These are phyloP conservation scores for Acronicta leporina DNA, from an alignment of 2,888 invertebrate species.

Conservation along the genomic window DNA sequence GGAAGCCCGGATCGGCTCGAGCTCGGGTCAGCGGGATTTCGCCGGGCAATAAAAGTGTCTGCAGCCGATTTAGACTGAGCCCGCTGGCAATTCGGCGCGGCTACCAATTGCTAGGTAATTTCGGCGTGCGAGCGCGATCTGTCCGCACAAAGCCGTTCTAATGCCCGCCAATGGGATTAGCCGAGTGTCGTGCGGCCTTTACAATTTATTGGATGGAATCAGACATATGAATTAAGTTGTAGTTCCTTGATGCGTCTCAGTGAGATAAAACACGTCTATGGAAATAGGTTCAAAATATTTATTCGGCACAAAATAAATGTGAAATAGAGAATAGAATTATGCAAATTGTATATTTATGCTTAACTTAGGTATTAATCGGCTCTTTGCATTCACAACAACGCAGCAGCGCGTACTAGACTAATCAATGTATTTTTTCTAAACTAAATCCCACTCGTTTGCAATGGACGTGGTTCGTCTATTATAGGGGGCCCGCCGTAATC, in stretches of 20 bases:
- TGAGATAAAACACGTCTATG: constrained; percentile 19
- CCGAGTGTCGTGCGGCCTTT: constrained; percentile 82
- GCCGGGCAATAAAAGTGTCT: constrained; percentile 89
- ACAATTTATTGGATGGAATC: constrained; percentile 85
- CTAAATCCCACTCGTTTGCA: constrained; percentile 79
- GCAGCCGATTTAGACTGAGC: constrained; percentile 89
- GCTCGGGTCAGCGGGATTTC: constrained; percentile 87
- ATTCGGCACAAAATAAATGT: constrained; percentile 30
- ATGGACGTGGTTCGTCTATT: constrained; percentile 77
- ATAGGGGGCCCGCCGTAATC: constrained; percentile 83
- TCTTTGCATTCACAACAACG: constrained; percentile 34
- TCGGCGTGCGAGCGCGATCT: constrained; percentile 86
- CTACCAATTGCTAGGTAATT: constrained; percentile 89
- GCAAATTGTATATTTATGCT: background rate
- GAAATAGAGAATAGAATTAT: constrained; percentile 11
- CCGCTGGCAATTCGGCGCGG: constrained; percentile 84
- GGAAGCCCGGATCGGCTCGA: constrained; percentile 80
- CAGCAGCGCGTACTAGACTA: constrained; percentile 68
- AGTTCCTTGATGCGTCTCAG: constrained; percentile 50
- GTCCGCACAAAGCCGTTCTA: constrained; percentile 87
- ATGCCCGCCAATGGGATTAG: constrained; percentile 88
- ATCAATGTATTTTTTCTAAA: constrained; percentile 86
- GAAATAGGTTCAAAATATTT: constrained; percentile 26
- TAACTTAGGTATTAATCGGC: constrained; percentile 33
- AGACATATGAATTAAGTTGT: constrained; percentile 72